These are phyloP conservation scores for Cyphomyrus discorhynchus DNA, from an alignment of 2,113 vertebrate species.

Conservation along the genomic window DNA sequence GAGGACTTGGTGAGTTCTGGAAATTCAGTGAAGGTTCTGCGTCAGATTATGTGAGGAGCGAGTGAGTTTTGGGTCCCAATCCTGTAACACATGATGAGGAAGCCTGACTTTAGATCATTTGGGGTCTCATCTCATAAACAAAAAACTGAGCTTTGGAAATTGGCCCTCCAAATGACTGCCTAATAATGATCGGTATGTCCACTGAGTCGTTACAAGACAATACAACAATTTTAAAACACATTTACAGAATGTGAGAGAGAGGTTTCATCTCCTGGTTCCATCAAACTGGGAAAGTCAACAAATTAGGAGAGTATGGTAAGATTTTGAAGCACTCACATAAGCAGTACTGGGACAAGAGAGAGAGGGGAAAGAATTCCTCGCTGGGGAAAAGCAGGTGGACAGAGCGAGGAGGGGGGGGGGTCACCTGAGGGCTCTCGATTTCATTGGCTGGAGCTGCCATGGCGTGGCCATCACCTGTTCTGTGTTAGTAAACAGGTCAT, in stretches of 20 bases:
- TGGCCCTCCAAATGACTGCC: background rate
- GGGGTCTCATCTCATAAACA: background rate
- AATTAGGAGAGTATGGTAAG: background rate
- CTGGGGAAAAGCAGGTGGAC: background rate
- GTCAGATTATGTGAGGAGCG: background rate
- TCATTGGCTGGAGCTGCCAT: background rate
- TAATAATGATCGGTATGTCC: background rate
- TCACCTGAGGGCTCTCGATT: conserved; percentile 9
- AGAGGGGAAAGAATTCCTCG: background rate
- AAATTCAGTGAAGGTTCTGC: background rate
- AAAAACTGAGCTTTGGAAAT: background rate
- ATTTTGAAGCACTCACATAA: conserved; percentile 20
- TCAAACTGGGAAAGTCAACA: no score
- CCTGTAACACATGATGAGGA: background rate
- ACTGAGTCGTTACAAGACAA: background rate
- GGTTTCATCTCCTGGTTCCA: background rate
- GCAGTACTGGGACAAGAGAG: conserved; percentile 22
- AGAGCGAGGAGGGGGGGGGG: conserved; percentile 25
- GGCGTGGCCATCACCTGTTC: conserved; percentile 12
- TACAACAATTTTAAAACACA: background rate
- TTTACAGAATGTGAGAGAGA: background rate
- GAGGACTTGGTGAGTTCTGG: background rate
- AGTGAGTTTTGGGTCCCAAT: background rate
- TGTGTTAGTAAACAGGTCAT: conserved; percentile 53
- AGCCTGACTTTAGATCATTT: background rate